Percentiles rank a stretch among this genome's conserved stretches.
phyloP scores from a whole-genome alignment of 1,140 invertebrate genomes.

The Arctopsyche grandis region DNA sequence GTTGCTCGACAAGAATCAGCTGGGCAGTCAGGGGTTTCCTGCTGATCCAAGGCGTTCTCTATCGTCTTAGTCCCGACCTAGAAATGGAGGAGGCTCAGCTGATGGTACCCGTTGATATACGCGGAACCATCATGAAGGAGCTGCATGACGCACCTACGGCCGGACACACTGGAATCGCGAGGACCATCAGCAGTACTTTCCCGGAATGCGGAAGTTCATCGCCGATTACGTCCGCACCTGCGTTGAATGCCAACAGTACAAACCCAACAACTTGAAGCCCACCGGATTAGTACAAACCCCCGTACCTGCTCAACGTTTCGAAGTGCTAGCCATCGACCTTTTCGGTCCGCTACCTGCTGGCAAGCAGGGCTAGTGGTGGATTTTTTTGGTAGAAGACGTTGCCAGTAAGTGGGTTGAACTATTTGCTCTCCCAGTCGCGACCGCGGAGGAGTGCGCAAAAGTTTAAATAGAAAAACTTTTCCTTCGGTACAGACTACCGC shows the following conservation, averaged over 20 bases:
- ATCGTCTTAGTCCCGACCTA: no score
- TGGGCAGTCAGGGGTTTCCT: no score
- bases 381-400: not conserved
- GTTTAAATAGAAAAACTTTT: not conserved
- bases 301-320: not conserved
- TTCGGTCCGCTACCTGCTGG: not conserved
- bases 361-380: not conserved
- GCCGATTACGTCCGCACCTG: not conserved
- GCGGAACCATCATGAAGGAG: no score
- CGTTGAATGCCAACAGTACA: not conserved
- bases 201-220: not conserved
- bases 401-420: not conserved
- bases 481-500: not conserved
- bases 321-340: not conserved
- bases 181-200: not conserved
- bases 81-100: no score
- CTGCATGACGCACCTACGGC: no score
- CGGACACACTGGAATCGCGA: not conserved
- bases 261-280: not conserved
- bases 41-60: no score
- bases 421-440: not conserved
- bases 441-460: not conserved
- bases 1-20: no score
- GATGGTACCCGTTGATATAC: no score
- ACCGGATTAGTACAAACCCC: not conserved